Conservation (phyloP, 2,113 vertebrate genomes). For the Terrapene triunguis region DNA sequence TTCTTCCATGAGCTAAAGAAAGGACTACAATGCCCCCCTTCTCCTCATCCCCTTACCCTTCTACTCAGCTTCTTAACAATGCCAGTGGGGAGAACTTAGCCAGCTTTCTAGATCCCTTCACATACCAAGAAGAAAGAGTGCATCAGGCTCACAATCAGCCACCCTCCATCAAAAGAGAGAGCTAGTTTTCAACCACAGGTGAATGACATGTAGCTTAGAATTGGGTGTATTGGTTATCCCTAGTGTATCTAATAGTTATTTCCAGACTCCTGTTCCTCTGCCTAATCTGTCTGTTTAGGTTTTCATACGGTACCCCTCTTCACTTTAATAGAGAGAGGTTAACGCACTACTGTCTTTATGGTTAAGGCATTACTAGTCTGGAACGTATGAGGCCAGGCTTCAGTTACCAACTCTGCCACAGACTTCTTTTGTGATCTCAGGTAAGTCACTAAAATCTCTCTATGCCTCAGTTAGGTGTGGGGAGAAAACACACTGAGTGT, state of each 20-base stretch:
- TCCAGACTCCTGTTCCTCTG: background rate
- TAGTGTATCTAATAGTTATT: background rate
- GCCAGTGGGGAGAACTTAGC: background rate
- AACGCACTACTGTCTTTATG: background rate
- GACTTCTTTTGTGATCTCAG: background rate
- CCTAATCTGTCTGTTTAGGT: background rate
- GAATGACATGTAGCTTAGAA: background rate
- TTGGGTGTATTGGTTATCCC: background rate
- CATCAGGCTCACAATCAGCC: background rate
- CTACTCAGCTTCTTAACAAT: background rate
- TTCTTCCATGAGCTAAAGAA: background rate
- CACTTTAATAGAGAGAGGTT: accelerated
- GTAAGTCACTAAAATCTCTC: background rate
- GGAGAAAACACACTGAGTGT: too few species aligned
- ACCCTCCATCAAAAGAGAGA: background rate
- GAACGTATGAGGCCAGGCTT: background rate
- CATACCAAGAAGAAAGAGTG: background rate
- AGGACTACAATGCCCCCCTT: background rate
- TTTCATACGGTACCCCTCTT: accelerated
- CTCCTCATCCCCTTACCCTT: background rate
- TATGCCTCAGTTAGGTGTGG: background rate
- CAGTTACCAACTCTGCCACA: background rate
- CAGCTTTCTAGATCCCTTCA: background rate
- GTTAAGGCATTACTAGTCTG: background rate
- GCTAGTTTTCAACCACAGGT: accelerated